Conservation (phyloP, 2,797 vertebrate species). For the Chaenodraco wilsoni region DNA sequence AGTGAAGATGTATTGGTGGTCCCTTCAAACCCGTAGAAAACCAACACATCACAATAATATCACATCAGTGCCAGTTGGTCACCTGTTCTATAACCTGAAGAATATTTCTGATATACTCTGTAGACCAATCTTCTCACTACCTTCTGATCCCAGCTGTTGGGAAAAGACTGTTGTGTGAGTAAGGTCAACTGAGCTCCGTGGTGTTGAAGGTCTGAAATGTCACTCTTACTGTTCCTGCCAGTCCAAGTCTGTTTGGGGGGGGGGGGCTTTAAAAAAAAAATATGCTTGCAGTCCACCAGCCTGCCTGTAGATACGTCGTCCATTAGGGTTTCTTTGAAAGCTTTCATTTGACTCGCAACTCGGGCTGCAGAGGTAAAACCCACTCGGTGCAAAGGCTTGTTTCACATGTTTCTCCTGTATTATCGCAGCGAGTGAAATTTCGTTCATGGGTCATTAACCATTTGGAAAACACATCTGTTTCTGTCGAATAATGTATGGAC, state of each 20-base stretch:
- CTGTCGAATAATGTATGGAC: slow-evolving; percentile 2
- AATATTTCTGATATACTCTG: slow-evolving; percentile 4
- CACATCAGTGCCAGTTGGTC: too few relatives aligned
- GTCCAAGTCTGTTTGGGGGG: slow-evolving; percentile 50
- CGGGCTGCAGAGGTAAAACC: slow-evolving; percentile 47
- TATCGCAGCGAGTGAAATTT: slow-evolving; percentile 44
- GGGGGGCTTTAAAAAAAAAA: slow-evolving; percentile 46
- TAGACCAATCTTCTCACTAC: slow-evolving; percentile 17
- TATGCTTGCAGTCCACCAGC: slow-evolving; percentile 57
- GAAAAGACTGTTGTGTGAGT: slow-evolving; percentile 59
- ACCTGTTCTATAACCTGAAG: background rate
- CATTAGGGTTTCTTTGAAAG: slow-evolving; percentile 67
- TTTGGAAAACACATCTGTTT: background rate
- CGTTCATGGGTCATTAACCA: slow-evolving; percentile 24
- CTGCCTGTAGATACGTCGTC: slow-evolving; percentile 59
- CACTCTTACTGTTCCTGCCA: slow-evolving; percentile 61
- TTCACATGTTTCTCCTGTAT: slow-evolving; percentile 56
- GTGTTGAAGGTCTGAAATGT: slow-evolving; percentile 60
- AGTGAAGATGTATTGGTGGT: too few relatives aligned
- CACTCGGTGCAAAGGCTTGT: slow-evolving; percentile 38
- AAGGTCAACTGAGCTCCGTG: slow-evolving; percentile 53
- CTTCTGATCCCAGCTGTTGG: slow-evolving; percentile 42
- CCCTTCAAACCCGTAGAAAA: too few relatives aligned
- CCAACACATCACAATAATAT: too few relatives aligned
- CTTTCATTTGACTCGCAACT: slow-evolving; percentile 56